Conservation (phyloP, 2,113 vertebrate genomes). For the Abramis brama region DNA sequence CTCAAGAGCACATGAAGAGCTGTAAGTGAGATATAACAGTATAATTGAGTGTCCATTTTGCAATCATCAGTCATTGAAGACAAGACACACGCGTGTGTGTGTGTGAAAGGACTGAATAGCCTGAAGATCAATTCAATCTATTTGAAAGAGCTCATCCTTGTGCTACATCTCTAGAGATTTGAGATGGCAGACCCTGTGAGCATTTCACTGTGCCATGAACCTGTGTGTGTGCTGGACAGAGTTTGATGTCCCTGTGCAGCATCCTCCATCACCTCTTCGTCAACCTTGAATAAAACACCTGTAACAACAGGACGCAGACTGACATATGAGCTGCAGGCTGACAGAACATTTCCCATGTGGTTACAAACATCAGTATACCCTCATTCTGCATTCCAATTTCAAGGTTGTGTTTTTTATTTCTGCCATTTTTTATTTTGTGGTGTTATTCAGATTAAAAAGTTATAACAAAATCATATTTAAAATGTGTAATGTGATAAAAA, state of each 20-base stretch:
- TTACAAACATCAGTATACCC: background rate
- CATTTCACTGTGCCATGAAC: background rate
- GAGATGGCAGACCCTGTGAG: background rate
- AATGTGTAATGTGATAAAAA: background rate
- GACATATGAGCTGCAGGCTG: slow-evolving; percentile 15
- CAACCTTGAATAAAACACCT: slow-evolving; percentile 7
- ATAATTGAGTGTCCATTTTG: slow-evolving; percentile 20
- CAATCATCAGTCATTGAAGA: background rate
- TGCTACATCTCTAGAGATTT: slow-evolving; percentile 4
- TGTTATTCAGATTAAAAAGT: background rate
- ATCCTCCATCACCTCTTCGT: background rate
- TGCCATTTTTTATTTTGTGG: background rate
- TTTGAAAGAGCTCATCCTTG: slow-evolving; percentile 27
- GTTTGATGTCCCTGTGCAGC: slow-evolving; percentile 16
- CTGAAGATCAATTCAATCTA: slow-evolving; percentile 26
- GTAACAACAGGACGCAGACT: background rate
- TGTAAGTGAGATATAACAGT: slow-evolving; percentile 13
- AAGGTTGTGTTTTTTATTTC: background rate
- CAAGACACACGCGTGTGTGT: background rate
- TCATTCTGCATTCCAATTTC: background rate
- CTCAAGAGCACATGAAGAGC: background rate
- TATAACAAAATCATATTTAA: background rate
- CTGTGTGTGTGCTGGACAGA: background rate
- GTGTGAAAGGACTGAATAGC: background rate
- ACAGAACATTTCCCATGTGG: slow-evolving; percentile 12